These are phyloP conservation scores for Drosophila funebris DNA, from an alignment of 1,140 invertebrate species.

Conservation along the genomic window DNA sequence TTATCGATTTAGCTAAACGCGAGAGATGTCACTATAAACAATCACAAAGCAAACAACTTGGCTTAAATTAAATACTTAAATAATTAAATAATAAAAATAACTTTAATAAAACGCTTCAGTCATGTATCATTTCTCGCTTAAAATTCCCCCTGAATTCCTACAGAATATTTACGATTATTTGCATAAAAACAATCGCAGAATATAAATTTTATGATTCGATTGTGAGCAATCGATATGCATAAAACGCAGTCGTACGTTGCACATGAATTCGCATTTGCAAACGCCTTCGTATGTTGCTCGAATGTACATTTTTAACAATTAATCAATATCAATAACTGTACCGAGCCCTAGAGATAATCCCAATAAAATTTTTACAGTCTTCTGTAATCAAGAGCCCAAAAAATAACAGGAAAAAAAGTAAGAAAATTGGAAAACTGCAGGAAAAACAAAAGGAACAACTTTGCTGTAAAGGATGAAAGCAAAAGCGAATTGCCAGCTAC, in stretches of 20 bases:
- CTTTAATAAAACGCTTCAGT: too few relatives aligned
- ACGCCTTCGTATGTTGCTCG: not conserved
- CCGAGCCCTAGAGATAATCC: constrained; percentile 24
- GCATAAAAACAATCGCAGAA: not conserved
- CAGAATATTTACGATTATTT: not conserved
- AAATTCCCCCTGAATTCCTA: too few relatives aligned
- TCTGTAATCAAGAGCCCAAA: constrained; percentile 40
- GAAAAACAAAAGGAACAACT: constrained; percentile 26
- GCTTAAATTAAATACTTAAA: too few relatives aligned
- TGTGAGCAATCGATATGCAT: not conserved
- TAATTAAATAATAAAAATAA: too few relatives aligned
- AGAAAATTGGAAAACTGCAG: constrained; percentile 4
- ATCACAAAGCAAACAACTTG: too few relatives aligned
- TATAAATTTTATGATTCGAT: constrained; percentile 7
- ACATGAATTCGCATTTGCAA: not conserved
- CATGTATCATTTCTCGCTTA: too few relatives aligned
- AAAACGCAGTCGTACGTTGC: not conserved
- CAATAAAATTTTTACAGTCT: constrained; percentile 45
- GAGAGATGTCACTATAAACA: too few relatives aligned
- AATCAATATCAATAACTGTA: constrained; percentile 42
- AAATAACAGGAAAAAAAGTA: constrained; percentile 1
- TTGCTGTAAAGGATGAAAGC: constrained; percentile 15
- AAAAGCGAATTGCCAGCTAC: constrained; percentile 27
- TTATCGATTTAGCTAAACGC: too few relatives aligned
- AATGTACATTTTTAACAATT: constrained; percentile 39